Percentiles rank a stretch among this genome's conserved stretches.
phyloP scores from a whole-genome alignment of 35 echinoderm and acorn worm genomes.

The Hemicentrotus pulcherrimus region DNA sequence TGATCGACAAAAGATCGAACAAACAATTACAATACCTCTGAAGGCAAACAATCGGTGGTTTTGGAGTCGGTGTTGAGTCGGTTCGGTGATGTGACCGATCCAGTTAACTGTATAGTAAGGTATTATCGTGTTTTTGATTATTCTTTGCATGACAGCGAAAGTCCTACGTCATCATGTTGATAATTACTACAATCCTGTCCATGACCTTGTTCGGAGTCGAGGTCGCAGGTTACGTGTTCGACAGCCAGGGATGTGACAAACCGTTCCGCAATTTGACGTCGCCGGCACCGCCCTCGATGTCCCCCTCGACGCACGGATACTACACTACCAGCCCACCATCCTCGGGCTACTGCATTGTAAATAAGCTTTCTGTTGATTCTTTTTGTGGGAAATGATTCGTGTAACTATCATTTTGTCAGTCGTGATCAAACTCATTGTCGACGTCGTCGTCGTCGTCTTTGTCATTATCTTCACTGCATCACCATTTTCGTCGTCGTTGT shows the following conservation, averaged over 20 bases:
- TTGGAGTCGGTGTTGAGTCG: neutral
- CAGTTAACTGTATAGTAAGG: neutral
- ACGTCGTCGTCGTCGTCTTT: neutral
- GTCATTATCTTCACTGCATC: neutral
- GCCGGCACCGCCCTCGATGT: neutral
- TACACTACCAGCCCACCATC: neutral
- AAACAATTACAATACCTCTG: no score
- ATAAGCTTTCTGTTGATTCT: neutral
- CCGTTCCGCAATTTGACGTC: neutral
- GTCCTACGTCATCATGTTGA: slow-evolving; percentile 6
- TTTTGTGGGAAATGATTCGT: no score
- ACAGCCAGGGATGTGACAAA: neutral
- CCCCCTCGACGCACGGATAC: no score
- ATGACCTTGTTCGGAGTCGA: neutral
- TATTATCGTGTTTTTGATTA: neutral
- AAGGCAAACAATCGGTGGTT: no score
- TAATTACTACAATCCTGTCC: neutral
- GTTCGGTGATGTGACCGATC: no score
- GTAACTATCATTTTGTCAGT: neutral
- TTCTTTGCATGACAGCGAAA: neutral
- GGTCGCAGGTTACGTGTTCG: neutral
- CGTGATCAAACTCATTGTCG: neutral
- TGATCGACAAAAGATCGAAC: no score
- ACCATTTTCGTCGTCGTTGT: neutral
- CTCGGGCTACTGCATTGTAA: neutral